Percentiles rank a stretch among this genome's conserved stretches.
These are phyloP conservation scores for Zosterops pallidus DNA, from an alignment of 2,113 vertebrate species.

Conservation along the genomic window DNA sequence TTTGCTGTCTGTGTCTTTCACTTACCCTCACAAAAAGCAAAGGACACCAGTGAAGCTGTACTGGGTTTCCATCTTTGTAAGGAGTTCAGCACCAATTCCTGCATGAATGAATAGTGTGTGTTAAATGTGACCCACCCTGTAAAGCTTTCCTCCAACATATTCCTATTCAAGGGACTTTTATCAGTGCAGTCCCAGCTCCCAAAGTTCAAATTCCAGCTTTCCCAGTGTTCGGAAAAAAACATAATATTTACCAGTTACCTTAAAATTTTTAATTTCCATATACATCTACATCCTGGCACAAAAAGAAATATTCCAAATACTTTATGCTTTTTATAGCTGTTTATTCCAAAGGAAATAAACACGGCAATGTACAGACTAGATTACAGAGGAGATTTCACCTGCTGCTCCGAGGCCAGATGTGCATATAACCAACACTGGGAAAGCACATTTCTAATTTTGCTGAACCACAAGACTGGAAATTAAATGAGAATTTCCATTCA, in stretches of 20 bases:
- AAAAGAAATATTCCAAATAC: not conserved
- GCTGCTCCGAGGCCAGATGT: not conserved
- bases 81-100: not conserved
- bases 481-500: not conserved
- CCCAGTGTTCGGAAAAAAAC: not conserved
- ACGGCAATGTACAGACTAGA: not conserved
- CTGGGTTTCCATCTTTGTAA: not conserved
- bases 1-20: not conserved
- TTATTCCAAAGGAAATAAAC: not conserved
- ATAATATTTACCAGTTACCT: not conserved
- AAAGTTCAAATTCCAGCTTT: not conserved
- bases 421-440: not conserved
- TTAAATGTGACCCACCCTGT: not conserved
- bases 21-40: not conserved
- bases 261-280: not conserved
- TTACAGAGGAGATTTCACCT: not conserved
- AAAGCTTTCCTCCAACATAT: not conserved
- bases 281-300: not conserved
- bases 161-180: not conserved
- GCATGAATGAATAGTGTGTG: not conserved
- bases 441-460: conserved; percentile 1
- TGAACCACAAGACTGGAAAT: not conserved
- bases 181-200: not conserved
- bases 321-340: not conserved
- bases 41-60: fast-evolving